Conservation (phyloP, 1,140 invertebrate species). For the Elymnias hypermnestra region DNA sequence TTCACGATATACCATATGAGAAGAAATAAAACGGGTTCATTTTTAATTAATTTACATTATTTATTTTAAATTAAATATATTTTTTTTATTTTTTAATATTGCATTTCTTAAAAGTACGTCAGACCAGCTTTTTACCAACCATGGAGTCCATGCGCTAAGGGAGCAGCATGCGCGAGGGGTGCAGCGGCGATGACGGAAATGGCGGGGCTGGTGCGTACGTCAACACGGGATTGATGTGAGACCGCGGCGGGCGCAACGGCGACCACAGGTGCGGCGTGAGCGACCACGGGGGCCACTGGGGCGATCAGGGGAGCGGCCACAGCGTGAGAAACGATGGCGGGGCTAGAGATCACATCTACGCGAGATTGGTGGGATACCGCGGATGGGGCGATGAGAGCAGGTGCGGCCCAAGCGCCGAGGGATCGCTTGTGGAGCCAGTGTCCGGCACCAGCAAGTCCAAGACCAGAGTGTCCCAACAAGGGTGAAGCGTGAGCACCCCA, state of each 20-base stretch:
- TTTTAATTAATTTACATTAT: constrained; percentile 3
- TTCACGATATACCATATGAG: too few species aligned
- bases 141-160: constrained; percentile 25
- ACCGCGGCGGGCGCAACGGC: constrained; percentile 50
- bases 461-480: constrained; percentile 25
- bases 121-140: constrained; percentile 46
- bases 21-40: too few species aligned
- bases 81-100: constrained; percentile 14
- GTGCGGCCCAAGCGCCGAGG: constrained; percentile 37
- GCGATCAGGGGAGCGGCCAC: constrained; percentile 38
- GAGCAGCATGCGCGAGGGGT: constrained; percentile 28
- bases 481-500: constrained; percentile 36
- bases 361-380: constrained; percentile 64
- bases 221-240: constrained; percentile 46
- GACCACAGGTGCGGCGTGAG: too few species aligned
- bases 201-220: constrained; percentile 33
- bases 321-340: constrained; percentile 47
- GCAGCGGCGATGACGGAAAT: constrained; percentile 26
- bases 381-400: constrained; percentile 34
- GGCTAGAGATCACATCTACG: constrained; percentile 55
- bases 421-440: constrained; percentile 52
- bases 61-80: constrained; percentile 20
- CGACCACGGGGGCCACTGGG: constrained; percentile 37
- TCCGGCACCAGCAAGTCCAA: constrained; percentile 33
- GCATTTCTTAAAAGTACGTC: constrained; percentile 43